These are phyloP conservation scores for Prionailurus bengalensis DNA, from an alignment of 2,113 vertebrate species.

Conservation along the genomic window DNA sequence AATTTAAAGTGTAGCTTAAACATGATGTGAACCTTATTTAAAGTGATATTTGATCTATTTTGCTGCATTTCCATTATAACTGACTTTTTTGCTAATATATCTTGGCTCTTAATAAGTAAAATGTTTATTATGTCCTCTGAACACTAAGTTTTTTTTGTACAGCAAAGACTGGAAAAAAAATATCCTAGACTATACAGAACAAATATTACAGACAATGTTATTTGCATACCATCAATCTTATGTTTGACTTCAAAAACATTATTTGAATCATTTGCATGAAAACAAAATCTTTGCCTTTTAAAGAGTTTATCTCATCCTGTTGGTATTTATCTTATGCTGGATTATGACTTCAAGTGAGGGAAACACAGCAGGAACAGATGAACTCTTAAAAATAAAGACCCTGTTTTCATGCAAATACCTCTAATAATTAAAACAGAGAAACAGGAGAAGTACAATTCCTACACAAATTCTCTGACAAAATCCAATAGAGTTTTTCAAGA, in stretches of 20 bases:
- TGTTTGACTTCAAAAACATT: slow-evolving; percentile 63
- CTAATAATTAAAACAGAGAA: slow-evolving; percentile 74
- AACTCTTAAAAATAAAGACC: slow-evolving; percentile 64
- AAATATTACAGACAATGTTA: slow-evolving; percentile 35
- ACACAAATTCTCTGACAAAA: slow-evolving; percentile 52
- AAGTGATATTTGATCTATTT: neutral
- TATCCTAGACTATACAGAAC: neutral
- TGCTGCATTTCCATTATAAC: neutral
- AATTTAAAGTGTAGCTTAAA: neutral
- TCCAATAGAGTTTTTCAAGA: slow-evolving; percentile 41
- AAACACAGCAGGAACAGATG: slow-evolving; percentile 58
- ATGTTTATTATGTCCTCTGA: slow-evolving; percentile 17
- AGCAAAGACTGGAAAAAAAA: slow-evolving; percentile 42
- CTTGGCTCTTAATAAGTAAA: slow-evolving; percentile 49
- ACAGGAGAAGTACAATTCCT: slow-evolving; percentile 4
- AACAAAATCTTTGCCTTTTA: slow-evolving; percentile 76
- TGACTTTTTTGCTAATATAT: slow-evolving; percentile 33
- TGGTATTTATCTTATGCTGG: slow-evolving; percentile 44
- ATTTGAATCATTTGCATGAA: slow-evolving; percentile 65
- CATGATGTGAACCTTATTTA: slow-evolving; percentile 5
- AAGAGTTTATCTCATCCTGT: slow-evolving; percentile 57
- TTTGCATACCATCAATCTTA: slow-evolving; percentile 65
- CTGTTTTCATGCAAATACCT: slow-evolving; percentile 67
- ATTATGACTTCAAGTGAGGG: slow-evolving; percentile 63
- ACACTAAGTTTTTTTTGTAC: slow-evolving; percentile 6